These are phyloP conservation scores for Eubasilissa splendida DNA, from an alignment of 2,888 invertebrate species.

Conservation along the genomic window DNA sequence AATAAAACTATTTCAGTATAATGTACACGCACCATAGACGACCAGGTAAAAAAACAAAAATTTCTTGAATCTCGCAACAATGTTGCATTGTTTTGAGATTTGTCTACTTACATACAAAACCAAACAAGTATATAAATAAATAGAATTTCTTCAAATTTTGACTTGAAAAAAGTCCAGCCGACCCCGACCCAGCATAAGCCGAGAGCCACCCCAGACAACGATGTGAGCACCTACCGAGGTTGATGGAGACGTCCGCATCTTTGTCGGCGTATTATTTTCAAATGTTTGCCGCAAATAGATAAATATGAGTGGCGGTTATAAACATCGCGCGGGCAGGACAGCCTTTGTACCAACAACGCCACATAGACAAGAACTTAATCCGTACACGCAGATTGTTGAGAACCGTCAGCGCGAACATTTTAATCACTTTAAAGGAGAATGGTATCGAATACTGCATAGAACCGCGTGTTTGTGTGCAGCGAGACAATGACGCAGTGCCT, in stretches of 20 bases:
- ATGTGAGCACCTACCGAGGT: background rate
- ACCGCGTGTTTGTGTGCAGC: too few species aligned
- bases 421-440: constrained; percentile 2
- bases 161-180: too few species aligned
- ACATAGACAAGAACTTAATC: background rate
- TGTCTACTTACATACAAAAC: too few species aligned
- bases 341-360: background rate
- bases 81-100: too few species aligned
- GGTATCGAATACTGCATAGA: too few species aligned
- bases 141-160: too few species aligned
- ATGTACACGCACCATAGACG: too few species aligned
- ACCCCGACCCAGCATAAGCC: background rate
- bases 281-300: constrained; percentile 4
- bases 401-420: background rate
- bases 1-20: too few species aligned
- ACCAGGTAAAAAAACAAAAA: too few species aligned
- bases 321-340: constrained; percentile 1
- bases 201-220: background rate
- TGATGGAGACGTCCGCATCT: background rate
- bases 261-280: constrained; percentile 13
- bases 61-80: too few species aligned
- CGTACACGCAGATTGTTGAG: background rate
- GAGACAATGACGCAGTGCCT: too few species aligned
- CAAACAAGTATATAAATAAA: too few species aligned
- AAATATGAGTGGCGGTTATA: constrained; percentile 5